phyloP scores from a whole-genome alignment of 2,888 invertebrate genomes.

The Xestia sexstrigata region DNA sequence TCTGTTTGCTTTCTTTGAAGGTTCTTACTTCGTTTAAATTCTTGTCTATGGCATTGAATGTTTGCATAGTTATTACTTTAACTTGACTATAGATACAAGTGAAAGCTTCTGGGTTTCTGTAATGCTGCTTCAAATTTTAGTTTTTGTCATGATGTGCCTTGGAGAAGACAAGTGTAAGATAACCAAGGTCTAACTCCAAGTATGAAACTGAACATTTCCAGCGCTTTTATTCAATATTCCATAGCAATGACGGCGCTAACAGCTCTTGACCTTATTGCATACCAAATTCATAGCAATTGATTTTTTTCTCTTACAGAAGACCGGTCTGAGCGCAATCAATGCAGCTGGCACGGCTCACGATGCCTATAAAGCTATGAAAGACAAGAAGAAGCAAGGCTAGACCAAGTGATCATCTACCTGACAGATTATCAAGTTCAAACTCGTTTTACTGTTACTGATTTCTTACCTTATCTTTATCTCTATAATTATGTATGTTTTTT shows the following conservation, averaged over 20 bases:
- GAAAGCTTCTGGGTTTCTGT: neutral
- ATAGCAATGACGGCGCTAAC: neutral
- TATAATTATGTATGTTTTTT: neutral
- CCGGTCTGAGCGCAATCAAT: slow-evolving; percentile 47
- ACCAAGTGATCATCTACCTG: too few relatives aligned
- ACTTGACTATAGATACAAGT: too few relatives aligned
- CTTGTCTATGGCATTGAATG: too few relatives aligned
- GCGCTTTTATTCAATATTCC: neutral
- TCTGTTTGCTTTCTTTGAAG: too few relatives aligned
- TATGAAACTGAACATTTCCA: neutral
- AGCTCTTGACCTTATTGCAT: neutral
- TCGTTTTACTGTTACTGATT: neutral
- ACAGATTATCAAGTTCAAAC: neutral
- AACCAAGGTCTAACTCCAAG: neutral
- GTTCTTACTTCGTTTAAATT: too few relatives aligned
- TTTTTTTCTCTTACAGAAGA: slow-evolving; percentile 48
- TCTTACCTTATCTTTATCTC: neutral
- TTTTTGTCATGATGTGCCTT: neutral
- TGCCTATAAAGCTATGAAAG: slow-evolving; percentile 48
- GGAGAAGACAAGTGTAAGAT: neutral
- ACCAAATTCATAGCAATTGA: neutral
- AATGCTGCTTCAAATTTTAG: too few relatives aligned
- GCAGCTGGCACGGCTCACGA: slow-evolving; percentile 57
- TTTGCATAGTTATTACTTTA: too few relatives aligned
- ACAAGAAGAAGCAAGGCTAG: slow-evolving; percentile 52